Evolutionary conservation across 2,888 invertebrate genomes (phyloP).

Genomic region (Drosophila eohydei): DNA sequence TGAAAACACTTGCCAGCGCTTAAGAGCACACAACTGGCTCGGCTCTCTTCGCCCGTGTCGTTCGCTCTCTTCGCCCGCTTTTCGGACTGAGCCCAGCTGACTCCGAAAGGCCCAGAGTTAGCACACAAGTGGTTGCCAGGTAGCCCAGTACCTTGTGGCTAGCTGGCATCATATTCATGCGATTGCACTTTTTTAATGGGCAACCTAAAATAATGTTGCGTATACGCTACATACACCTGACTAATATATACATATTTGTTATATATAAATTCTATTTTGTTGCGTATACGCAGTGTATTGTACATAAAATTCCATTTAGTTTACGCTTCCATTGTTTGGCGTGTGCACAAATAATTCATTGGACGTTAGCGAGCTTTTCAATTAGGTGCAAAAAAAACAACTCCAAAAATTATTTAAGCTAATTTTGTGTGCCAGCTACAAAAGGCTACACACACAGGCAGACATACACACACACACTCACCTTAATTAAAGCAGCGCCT

Average conservation of each 20-base stretch:
- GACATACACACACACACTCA: background rate
- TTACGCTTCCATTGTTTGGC: constrained; percentile 1
- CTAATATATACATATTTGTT: background rate
- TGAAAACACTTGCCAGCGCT: constrained; percentile 31
- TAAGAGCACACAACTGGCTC: constrained; percentile 38
- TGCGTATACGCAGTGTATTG: constrained; percentile 29
- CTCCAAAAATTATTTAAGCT: constrained; percentile 31
- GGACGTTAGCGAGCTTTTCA: constrained; percentile 14
- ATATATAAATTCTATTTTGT: constrained; percentile 7
- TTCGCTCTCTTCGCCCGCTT: constrained; percentile 6
- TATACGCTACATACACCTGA: too few species aligned
- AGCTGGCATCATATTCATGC: constrained; percentile 20
- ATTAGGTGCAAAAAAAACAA: constrained; percentile 9
- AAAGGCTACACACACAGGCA: constrained; percentile 9
- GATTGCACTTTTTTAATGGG: constrained; percentile 24
- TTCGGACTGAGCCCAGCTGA: constrained; percentile 65
- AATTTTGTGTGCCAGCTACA: constrained; percentile 18
- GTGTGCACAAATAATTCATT: constrained; percentile 8
- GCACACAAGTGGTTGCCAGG: constrained; percentile 72
- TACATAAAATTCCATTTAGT: constrained; percentile 10
- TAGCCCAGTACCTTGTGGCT: background rate
- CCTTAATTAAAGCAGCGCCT: constrained; percentile 20
- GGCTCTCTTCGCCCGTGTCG: background rate
- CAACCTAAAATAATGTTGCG: constrained; percentile 7
- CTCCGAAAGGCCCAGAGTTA: constrained; percentile 49